Conservation (phyloP, 2,888 invertebrate species). For the Campoletis raptor region DNA sequence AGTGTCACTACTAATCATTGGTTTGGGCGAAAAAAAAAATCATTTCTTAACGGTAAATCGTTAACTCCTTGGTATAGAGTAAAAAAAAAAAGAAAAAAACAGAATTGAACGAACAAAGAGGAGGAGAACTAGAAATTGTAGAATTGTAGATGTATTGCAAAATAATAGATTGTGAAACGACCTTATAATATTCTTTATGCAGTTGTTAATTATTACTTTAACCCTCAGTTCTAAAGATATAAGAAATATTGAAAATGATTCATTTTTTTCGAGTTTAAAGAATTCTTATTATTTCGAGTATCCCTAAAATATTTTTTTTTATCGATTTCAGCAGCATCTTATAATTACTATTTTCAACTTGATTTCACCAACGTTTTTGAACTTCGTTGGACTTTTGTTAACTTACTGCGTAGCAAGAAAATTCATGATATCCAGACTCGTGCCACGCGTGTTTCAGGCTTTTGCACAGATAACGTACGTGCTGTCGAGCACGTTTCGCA, state of each 20-base stretch:
- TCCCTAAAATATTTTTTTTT: not conserved
- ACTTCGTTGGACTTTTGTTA: constrained; percentile 13
- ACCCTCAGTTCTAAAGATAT: not conserved
- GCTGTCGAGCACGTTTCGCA: constrained; percentile 60
- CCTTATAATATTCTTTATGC: constrained; percentile 1
- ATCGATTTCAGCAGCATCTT: not conserved
- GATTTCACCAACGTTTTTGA: constrained; percentile 29
- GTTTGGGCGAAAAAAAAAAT: constrained; percentile 14
- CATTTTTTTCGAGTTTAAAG: too few species aligned
- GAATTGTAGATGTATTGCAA: not conserved
- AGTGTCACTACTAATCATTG: constrained; percentile 38
- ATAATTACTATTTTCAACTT: not conserved
- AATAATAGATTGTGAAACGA: constrained; percentile 6
- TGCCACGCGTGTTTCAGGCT: constrained; percentile 27
- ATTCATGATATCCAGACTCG: constrained; percentile 44
- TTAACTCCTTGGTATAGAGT: not conserved
- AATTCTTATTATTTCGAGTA: too few species aligned
- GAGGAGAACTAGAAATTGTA: not conserved
- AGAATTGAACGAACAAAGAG: not conserved
- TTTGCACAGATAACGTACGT: constrained; percentile 26
- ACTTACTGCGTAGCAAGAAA: constrained; percentile 39
- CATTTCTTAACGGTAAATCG: constrained; percentile 13
- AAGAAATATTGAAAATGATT: not conserved
- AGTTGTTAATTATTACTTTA: not conserved
- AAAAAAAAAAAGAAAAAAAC: not conserved